These are phyloP conservation scores for Cyrtorhinus lividipennis DNA, from an alignment of 1,140 invertebrate genomes.

Conservation along the genomic window DNA sequence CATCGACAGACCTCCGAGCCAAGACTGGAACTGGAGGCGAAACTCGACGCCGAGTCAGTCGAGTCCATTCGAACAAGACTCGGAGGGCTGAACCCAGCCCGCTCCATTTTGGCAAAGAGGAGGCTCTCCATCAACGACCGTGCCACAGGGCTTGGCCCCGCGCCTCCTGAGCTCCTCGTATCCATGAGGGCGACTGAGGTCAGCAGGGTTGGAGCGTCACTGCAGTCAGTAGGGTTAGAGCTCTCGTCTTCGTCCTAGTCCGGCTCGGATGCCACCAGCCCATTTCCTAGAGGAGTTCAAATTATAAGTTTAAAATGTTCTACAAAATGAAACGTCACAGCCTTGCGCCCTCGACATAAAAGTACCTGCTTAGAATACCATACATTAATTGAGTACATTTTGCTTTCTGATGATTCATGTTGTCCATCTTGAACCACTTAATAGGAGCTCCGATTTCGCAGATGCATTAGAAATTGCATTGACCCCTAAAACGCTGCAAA, in stretches of 20 bases:
- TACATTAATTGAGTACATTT: too few species aligned
- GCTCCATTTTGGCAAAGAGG: conserved; percentile 59
- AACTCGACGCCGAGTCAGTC: conserved; percentile 58
- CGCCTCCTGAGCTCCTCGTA: conserved; percentile 26
- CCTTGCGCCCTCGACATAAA: neutral
- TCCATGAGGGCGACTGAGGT: neutral
- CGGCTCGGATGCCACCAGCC: neutral
- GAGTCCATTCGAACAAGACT: conserved; percentile 53
- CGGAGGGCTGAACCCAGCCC: conserved; percentile 29
- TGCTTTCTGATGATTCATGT: too few species aligned
- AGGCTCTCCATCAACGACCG: conserved; percentile 60
- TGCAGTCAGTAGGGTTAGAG: neutral
- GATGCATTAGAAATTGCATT: too few species aligned
- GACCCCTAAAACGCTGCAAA: too few species aligned
- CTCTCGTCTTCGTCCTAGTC: neutral
- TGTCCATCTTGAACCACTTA: too few species aligned
- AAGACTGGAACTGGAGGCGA: conserved; percentile 44
- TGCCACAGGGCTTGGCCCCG: conserved; percentile 33
- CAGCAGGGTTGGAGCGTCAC: neutral
- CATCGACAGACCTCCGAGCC: conserved; percentile 60
- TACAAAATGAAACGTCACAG: neutral
- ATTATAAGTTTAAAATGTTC: neutral
- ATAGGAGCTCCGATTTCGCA: too few species aligned
- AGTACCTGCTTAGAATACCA: too few species aligned
- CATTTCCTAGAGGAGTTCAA: neutral